Base-by-base conservation (phyloP, 2,888 invertebrate species). In the Harpalus rufipes region DNA sequence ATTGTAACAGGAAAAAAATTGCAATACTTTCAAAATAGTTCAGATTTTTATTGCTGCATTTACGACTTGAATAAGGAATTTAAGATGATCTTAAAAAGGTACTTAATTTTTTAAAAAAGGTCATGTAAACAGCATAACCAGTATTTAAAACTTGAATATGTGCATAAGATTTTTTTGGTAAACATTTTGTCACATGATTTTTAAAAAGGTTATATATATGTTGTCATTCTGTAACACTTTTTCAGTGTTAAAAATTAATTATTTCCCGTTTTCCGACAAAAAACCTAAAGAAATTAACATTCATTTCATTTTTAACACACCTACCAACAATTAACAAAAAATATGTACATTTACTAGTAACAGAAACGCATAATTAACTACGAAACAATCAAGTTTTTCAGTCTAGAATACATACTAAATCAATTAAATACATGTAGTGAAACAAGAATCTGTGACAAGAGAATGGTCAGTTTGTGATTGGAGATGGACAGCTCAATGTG, bases 391-490 rank as follows among this genome's bases (percentile, higher is more conserved):
- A 68, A 44, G 18, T 74, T 74, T 74, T 74, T 68, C 2, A 18
- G 10, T 14, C 72, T 18, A 18, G 16, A 68, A 74, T 74, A 74
- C 44, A 74, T 51, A 74, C 18, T 74, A 44, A 74, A 74, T 74
- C 41, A 74, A 44, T 74, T 41, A 74, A 12, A 74, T 41, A 74
- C 44, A 68, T 68, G 68, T 7, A 39, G 39, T 44, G 12, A 74
- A 44, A 44, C 44, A 72, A 72, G 72, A 74, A 74, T 74, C 41
- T 74, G 72, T 74, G 44, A 74, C 44, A 74, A 44, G 44, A 44
- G 44, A 74, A 74, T 41, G 32, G 32, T 32, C 32, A 32, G 32
- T 32, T 32, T 32, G 32, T 32, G 32, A 32, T 32, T 32, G 72
- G 18, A 74, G 41, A 41, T 44, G 18, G 72, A 68, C 39, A 32